Percentiles rank a stretch among this genome's conserved stretches.
Evolutionary conservation across 1,140 invertebrate species (phyloP).

Genomic region (Asbolus verrucosus): DNA sequence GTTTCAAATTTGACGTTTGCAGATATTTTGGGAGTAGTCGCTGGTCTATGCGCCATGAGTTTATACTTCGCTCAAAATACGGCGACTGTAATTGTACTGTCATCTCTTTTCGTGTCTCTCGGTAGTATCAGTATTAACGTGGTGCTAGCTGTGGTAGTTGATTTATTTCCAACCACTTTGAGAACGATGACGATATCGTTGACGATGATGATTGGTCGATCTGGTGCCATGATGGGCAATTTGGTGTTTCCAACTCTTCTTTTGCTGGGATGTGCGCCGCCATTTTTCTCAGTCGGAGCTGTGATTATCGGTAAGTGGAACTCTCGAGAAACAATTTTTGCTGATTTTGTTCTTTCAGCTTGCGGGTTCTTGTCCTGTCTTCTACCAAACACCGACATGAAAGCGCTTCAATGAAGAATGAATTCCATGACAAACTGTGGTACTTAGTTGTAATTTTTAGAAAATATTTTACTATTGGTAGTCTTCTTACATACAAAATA

Average conservation of each 20-base stretch:
- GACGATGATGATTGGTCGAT: conserved; percentile 56
- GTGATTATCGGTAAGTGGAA: conserved; percentile 29
- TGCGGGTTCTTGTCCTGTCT: conserved; percentile 18
- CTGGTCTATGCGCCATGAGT: conserved; percentile 41
- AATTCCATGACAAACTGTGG: conserved; percentile 3
- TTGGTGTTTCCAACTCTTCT: conserved; percentile 59
- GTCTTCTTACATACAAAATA: too few relatives aligned
- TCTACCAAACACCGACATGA: conserved; percentile 48
- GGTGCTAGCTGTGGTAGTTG: conserved; percentile 56
- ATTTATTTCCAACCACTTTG: conserved; percentile 62
- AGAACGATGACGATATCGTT: conserved; percentile 57
- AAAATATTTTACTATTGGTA: too few relatives aligned
- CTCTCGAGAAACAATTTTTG: too few relatives aligned
- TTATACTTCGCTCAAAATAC: conserved; percentile 56
- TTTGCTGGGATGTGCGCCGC: conserved; percentile 57
- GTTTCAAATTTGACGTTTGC: not conserved
- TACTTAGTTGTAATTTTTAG: conserved; percentile 14
- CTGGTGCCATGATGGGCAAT: conserved; percentile 58
- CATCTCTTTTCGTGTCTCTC: conserved; percentile 51
- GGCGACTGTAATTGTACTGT: conserved; percentile 42
- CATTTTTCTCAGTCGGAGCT: conserved; percentile 56
- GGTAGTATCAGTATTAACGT: conserved; percentile 56
- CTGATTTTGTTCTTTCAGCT: conserved; percentile 29
- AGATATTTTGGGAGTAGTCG: conserved; percentile 49
- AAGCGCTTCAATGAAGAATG: conserved; percentile 42